phyloP scores from a whole-genome alignment of 2,797 vertebrate species.

The Sebastiscus albofasciatus region DNA sequence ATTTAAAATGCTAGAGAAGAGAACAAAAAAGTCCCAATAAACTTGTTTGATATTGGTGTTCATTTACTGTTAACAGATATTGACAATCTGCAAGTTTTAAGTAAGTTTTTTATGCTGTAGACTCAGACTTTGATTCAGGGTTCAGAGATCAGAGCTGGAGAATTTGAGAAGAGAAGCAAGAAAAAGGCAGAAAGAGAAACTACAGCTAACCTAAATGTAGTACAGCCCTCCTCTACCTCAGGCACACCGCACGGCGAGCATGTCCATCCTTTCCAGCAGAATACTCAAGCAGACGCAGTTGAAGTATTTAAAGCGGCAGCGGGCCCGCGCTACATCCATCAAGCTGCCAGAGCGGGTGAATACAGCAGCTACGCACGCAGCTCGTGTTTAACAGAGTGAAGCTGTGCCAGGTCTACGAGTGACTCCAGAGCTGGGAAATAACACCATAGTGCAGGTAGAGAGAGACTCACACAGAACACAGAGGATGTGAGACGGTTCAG shows the following conservation, averaged over 20 bases:
- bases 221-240: background rate
- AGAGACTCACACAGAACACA: background rate
- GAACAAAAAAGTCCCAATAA: background rate
- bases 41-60: no score
- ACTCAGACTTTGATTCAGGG: background rate
- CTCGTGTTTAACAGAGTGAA: slow-evolving; percentile 16
- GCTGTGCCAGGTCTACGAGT: background rate
- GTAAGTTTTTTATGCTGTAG: background rate
- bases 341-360: slow-evolving; percentile 28
- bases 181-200: background rate
- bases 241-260: background rate
- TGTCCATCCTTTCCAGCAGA: slow-evolving; percentile 62
- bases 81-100: background rate
- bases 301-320: slow-evolving; percentile 56
- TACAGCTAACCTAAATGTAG: background rate
- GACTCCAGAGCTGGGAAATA: background rate
- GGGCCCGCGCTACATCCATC: slow-evolving; percentile 30
- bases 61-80: background rate
- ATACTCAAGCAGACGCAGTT: slow-evolving; percentile 61
- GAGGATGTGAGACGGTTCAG: background rate
- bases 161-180: background rate
- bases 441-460: background rate
- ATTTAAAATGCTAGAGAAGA: background rate
- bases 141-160: background rate
- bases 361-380: slow-evolving; percentile 20